Base-by-base conservation (phyloP, 1,140 invertebrate species). In the Dysdera silvatica region DNA sequence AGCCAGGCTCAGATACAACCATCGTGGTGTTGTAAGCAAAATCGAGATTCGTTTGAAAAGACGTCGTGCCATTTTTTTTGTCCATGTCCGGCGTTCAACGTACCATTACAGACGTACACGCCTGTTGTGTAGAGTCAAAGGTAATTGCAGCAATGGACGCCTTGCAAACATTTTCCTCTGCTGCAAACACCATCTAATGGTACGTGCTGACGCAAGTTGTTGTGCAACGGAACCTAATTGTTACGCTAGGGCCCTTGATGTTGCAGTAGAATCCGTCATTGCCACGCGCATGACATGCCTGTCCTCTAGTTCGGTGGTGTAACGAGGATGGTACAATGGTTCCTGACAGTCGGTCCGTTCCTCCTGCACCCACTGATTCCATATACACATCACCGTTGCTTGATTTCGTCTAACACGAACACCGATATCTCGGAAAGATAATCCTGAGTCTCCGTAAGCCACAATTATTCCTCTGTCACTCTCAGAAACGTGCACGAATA, bases 71-170 rank as follows among this genome's bases (percentile, higher is more conserved):
- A 58, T 49, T 58, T 49, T 2, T 12, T 23, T 14, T 26, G 18
- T 49, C 24, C 47, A 49, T 49, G 18, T 58, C 3, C 7, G 6
- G n/a, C 2, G 28, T 45, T 58, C 37, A 32, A 2, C 33, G 55
- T 4, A 58, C 55, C 2, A 28, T 26, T 26, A 8, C 12, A n/a
- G 28, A 24, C 47, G 14, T 31, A 31, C 33, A 47, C 2, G 40
- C 47, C 26, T 58, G 23, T 58, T 16, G 40, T 58, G 26, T 49
- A 49, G 29, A 49, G 47, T 49, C 23, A 49, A 49, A 49, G 26
- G 47, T 49, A 28, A 49, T 12, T 28, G 24, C 26, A 49, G 47
- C 4, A 49, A 32, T 49, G 4, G 47, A 49, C 24, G 47, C 47
- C 23, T 26, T 1, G 26, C 18, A 1, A 29, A 49, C 47, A 49